These are phyloP conservation scores for Esox lucius DNA, from an alignment of 2,797 vertebrate species.

Conservation along the genomic window DNA sequence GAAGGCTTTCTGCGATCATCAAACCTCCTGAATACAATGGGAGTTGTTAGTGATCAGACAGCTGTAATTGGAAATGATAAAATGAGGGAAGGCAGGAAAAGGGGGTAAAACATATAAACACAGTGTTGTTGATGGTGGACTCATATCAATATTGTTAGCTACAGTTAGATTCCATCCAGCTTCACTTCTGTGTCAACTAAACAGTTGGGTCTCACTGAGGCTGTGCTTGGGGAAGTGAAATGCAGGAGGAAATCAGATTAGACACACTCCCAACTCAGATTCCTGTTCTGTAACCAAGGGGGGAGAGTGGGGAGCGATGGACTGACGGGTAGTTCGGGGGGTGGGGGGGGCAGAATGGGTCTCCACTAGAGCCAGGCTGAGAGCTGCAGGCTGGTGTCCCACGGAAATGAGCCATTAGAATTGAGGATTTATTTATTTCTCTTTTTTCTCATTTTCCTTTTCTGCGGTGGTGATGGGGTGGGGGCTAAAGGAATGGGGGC, in stretches of 20 bases:
- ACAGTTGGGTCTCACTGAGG: constrained; percentile 17
- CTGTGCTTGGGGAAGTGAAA: constrained; percentile 22
- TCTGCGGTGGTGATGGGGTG: constrained; percentile 20
- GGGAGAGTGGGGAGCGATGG: constrained; percentile 9
- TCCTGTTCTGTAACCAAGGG: constrained; percentile 8
- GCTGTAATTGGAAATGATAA: too few relatives aligned
- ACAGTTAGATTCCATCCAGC: not conserved
- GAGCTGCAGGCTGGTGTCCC: constrained; percentile 65
- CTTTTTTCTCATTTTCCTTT: constrained; percentile 52
- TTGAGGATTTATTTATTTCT: constrained; percentile 70
- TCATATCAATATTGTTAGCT: not conserved
- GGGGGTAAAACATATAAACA: too few relatives aligned
- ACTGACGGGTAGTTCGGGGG: constrained; percentile 38
- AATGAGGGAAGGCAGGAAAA: too few relatives aligned
- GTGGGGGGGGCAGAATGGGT: constrained; percentile 41
- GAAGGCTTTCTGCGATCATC: too few relatives aligned
- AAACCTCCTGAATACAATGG: too few relatives aligned
- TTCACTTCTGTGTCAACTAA: constrained; percentile 16
- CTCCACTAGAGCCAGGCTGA: constrained; percentile 53
- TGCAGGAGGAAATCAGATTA: constrained; percentile 50
- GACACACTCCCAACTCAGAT: constrained; percentile 38
- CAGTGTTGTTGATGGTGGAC: not conserved
- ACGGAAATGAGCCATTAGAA: constrained; percentile 72
- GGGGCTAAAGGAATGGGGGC: constrained; percentile 31
- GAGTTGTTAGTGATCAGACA: too few relatives aligned